phyloP scores from a whole-genome alignment of 2,888 invertebrate species.

The Pegoplata infirma region DNA sequence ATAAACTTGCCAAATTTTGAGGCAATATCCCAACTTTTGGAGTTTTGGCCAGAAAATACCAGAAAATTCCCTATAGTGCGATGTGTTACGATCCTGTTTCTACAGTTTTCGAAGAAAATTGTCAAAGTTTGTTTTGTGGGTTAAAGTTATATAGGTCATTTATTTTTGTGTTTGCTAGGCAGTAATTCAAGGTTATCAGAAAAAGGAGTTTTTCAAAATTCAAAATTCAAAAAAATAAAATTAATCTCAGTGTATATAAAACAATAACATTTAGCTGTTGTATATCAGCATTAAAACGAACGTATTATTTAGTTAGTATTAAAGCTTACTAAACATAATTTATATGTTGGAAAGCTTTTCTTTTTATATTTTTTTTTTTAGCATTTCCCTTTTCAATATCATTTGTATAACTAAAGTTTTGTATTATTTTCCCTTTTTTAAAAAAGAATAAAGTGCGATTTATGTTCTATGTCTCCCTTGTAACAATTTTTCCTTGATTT shows the following conservation, averaged over 20 bases:
- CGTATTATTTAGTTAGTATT: conserved; percentile 44
- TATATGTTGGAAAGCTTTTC: conserved; percentile 40
- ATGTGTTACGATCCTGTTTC: too few species aligned
- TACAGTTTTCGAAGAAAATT: too few species aligned
- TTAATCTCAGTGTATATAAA: background rate
- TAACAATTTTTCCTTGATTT: conserved; percentile 18
- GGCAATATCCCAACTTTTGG: too few species aligned
- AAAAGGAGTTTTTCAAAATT: too few species aligned
- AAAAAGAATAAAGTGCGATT: conserved; percentile 50
- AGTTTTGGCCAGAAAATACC: too few species aligned
- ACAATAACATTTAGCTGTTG: conserved; percentile 21
- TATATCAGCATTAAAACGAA: conserved; percentile 25
- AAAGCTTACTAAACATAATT: conserved; percentile 51
- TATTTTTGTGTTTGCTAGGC: too few species aligned
- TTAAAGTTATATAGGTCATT: too few species aligned
- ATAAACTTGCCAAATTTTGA: too few species aligned
- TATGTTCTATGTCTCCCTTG: conserved; percentile 29
- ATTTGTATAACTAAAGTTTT: conserved; percentile 23
- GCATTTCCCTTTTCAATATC: background rate
- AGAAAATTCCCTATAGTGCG: too few species aligned
- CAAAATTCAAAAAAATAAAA: too few species aligned
- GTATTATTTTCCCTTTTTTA: background rate
- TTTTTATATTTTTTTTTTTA: conserved; percentile 1
- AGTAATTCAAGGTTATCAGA: too few species aligned
- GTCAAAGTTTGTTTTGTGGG: too few species aligned